These are phyloP conservation scores for Chloroclystis v-ata DNA, from an alignment of 2,888 invertebrate genomes.

Conservation along the genomic window DNA sequence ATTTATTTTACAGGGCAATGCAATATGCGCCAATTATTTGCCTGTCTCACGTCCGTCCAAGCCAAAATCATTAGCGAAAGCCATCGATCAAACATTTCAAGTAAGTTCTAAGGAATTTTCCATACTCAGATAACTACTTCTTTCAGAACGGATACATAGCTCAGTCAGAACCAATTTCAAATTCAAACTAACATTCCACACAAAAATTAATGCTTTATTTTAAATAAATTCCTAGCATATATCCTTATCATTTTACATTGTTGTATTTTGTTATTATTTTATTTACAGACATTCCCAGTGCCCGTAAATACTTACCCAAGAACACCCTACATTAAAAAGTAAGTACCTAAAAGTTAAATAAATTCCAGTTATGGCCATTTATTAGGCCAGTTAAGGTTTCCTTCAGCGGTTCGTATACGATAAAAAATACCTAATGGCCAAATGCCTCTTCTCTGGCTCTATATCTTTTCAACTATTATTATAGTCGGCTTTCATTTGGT, in stretches of 20 bases:
- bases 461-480: no score
- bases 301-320: conserved; percentile 61
- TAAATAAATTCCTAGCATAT: no score
- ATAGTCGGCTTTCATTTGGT: no score
- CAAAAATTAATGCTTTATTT: no score
- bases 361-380: neutral
- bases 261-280: neutral
- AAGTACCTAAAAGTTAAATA: conserved; percentile 35
- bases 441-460: no score
- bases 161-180: no score
- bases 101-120: conserved; percentile 24
- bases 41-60: conserved; percentile 46
- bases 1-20: conserved; percentile 12
- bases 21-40: conserved; percentile 35
- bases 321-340: conserved; percentile 71
- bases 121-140: neutral
- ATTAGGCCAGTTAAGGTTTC: no score
- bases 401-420: no score
- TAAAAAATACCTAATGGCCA: no score
- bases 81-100: conserved; percentile 62
- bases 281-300: conserved; percentile 54
- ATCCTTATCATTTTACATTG: no score
- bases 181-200: no score
- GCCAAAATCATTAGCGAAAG: conserved; percentile 47
- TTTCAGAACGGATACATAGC: no score